A percentile compares a stretch with the other conserved stretches of the same genome.
Evolutionary conservation across 2,113 vertebrate species (phyloP).

Genomic region (Microtus ochrogaster): DNA sequence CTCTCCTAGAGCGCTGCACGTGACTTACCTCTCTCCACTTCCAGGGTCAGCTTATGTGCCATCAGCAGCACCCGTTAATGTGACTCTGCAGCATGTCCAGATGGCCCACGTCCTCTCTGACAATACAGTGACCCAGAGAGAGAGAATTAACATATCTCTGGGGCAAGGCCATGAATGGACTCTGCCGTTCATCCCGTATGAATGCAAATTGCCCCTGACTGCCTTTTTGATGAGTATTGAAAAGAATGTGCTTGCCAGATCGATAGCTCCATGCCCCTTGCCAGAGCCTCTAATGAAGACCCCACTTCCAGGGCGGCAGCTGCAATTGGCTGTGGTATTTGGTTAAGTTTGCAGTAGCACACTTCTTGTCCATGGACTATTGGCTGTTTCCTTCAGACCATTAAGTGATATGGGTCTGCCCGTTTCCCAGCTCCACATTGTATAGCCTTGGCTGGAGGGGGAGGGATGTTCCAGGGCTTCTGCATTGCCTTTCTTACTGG

Average conservation of each 20-base stretch:
- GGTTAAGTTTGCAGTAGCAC: slow-evolving; percentile 17
- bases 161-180: slow-evolving; percentile 56
- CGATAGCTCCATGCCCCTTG: slow-evolving; percentile 57
- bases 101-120: slow-evolving; percentile 60
- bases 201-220: slow-evolving; percentile 70
- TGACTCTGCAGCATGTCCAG: slow-evolving; percentile 47
- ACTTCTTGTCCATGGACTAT: neutral
- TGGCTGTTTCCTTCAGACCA: neutral
- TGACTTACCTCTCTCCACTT: neutral
- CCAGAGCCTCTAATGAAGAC: slow-evolving; percentile 64
- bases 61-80: neutral
- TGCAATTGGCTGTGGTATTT: slow-evolving; percentile 26
- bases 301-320: neutral
- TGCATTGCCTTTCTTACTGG: neutral
- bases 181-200: slow-evolving; percentile 37
- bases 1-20: neutral
- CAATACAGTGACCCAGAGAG: slow-evolving; percentile 48
- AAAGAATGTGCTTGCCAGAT: slow-evolving; percentile 67
- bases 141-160: slow-evolving; percentile 73
- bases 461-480: neutral
- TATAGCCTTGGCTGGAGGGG: neutral
- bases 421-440: slow-evolving; percentile 2
- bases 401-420: neutral
- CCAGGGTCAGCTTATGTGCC: neutral
- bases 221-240: slow-evolving; percentile 55